Conservation (phyloP, 2,113 vertebrate genomes). For the Puma concolor region DNA sequence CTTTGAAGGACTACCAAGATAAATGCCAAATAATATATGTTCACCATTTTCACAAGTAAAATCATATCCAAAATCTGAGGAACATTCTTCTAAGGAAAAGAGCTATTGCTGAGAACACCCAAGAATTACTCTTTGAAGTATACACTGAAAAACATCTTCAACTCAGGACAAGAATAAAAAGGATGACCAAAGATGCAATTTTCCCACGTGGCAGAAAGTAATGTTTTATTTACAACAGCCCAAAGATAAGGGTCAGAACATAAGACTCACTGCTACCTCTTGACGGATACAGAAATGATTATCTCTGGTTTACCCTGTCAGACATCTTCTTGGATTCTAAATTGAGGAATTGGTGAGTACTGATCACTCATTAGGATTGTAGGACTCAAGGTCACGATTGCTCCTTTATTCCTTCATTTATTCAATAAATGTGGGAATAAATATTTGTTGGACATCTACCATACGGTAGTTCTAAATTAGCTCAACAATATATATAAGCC, state of each 20-base stretch:
- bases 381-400: neutral
- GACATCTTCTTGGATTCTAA: neutral
- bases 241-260: neutral
- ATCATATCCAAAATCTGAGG: neutral
- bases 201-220: neutral
- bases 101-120: neutral
- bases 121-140: neutral
- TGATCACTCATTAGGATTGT: neutral
- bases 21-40: neutral
- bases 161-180: neutral
- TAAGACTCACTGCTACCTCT: neutral
- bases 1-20: neutral
- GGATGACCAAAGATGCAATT: neutral
- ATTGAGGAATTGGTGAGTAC: neutral
- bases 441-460: neutral
- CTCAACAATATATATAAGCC: neutral
- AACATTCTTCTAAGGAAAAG: neutral
- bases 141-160: neutral
- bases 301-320: neutral
- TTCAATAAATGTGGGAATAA: neutral
- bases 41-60: conserved; percentile 34
- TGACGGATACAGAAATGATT: neutral
- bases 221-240: neutral
- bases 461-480: neutral
- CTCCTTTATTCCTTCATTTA: neutral